phyloP scores from a whole-genome alignment of 2,113 vertebrate genomes.

The Poecile atricapillus region DNA sequence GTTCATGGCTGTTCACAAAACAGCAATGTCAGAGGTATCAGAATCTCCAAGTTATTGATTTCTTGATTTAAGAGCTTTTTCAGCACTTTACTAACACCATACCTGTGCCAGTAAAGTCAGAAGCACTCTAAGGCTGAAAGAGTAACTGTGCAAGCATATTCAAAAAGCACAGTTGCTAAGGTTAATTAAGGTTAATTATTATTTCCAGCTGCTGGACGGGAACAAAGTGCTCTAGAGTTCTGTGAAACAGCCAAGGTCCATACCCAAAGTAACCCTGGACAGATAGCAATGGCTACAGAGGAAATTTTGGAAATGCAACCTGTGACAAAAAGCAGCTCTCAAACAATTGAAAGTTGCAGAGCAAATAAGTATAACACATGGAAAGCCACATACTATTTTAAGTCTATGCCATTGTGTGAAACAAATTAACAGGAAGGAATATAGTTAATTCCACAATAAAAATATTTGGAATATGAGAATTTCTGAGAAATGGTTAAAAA shows the following conservation, averaged over 20 bases:
- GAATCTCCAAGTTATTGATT: neutral
- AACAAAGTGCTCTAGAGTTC: constrained; percentile 9
- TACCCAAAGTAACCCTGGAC: neutral
- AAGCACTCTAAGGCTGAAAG: neutral
- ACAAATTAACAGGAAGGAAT: neutral
- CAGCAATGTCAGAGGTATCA: neutral
- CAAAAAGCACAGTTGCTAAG: neutral
- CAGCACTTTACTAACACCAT: neutral
- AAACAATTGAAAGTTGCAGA: neutral
- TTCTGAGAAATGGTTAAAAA: neutral
- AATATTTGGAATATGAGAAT: neutral
- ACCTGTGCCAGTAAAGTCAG: neutral
- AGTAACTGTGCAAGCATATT: neutral
- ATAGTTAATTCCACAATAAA: neutral
- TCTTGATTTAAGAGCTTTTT: neutral
- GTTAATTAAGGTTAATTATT: constrained; percentile 24
- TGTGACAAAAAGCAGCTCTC: neutral
- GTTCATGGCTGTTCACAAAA: neutral
- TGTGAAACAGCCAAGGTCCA: neutral
- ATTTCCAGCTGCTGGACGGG: neutral
- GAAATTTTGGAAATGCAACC: neutral
- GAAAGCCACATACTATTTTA: neutral
- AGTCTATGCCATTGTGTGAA: neutral
- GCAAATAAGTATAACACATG: neutral
- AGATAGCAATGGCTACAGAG: neutral